These are phyloP conservation scores for Nyctibius bracteatus DNA, from an alignment of 2,113 vertebrate species.

Conservation along the genomic window DNA sequence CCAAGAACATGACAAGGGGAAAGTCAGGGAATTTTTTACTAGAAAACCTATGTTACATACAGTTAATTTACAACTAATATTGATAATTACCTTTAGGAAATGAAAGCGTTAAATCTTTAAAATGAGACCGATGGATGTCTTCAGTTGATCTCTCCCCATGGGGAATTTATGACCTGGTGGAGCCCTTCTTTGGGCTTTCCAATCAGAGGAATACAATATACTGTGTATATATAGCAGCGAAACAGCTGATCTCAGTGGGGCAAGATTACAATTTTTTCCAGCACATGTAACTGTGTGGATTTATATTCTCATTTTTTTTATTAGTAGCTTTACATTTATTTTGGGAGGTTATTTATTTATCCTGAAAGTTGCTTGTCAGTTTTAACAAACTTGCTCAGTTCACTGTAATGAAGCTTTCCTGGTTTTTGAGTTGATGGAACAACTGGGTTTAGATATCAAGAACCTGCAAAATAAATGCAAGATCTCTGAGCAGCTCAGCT, in stretches of 20 bases:
- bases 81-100: not conserved
- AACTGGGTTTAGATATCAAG: not conserved
- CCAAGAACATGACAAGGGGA: not conserved
- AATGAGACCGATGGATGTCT: not conserved
- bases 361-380: not conserved
- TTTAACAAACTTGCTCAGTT: not conserved
- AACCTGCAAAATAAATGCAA: not conserved
- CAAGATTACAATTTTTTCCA: slow-evolving; percentile 65
- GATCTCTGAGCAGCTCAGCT: not conserved
- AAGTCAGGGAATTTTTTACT: not conserved
- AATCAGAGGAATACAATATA: slow-evolving; percentile 32
- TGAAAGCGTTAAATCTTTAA: not conserved
- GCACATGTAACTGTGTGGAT: slow-evolving; percentile 28
- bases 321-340: not conserved
- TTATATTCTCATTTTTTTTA: not conserved
- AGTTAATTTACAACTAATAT: not conserved
- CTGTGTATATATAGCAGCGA: slow-evolving; percentile 45
- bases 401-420: not conserved
- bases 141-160: not conserved
- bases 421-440: not conserved
- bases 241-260: slow-evolving; percentile 57
- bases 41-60: not conserved
- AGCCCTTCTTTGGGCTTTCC: slow-evolving; percentile 15
- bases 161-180: slow-evolving; percentile 44
- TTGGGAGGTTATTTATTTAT: not conserved